Conservation (phyloP, 2,888 invertebrate species). For the Cantharis rustica region DNA sequence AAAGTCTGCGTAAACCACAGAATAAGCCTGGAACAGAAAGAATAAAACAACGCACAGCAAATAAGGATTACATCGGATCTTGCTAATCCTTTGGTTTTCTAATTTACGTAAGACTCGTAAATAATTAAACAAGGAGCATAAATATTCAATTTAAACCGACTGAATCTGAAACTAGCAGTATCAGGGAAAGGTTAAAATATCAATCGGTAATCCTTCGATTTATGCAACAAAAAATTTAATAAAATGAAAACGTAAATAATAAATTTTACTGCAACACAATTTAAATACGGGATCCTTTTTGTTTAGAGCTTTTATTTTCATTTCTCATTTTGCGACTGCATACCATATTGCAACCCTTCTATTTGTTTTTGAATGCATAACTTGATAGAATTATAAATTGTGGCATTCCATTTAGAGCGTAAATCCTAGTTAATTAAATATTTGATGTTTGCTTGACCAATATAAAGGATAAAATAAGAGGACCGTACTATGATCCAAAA, state of each 20-base stretch:
- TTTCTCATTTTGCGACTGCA: neutral
- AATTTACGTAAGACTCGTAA: slow-evolving; percentile 3
- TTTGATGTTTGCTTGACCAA: neutral
- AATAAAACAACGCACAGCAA: neutral
- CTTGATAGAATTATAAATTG: neutral
- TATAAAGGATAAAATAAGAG: neutral
- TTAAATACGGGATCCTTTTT: neutral
- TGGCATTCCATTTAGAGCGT: neutral
- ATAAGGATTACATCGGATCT: neutral
- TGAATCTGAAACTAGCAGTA: neutral
- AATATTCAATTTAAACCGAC: slow-evolving; percentile 2
- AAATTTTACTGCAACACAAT: neutral
- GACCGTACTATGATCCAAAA: neutral
- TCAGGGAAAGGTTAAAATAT: neutral
- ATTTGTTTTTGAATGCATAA: neutral
- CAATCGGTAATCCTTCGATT: neutral
- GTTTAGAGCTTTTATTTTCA: neutral
- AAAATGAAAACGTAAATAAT: neutral
- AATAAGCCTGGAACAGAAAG: neutral
- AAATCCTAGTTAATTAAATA: neutral
- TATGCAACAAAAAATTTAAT: neutral
- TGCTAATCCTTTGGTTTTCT: neutral
- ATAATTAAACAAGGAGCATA: slow-evolving; percentile 1
- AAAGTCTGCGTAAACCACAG: neutral
- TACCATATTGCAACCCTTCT: neutral